Evolutionary conservation across 2,797 vertebrate genomes (phyloP), one percentile per base, ranked within the genome.

Genomic region (Acridotheres tristis): DNA sequence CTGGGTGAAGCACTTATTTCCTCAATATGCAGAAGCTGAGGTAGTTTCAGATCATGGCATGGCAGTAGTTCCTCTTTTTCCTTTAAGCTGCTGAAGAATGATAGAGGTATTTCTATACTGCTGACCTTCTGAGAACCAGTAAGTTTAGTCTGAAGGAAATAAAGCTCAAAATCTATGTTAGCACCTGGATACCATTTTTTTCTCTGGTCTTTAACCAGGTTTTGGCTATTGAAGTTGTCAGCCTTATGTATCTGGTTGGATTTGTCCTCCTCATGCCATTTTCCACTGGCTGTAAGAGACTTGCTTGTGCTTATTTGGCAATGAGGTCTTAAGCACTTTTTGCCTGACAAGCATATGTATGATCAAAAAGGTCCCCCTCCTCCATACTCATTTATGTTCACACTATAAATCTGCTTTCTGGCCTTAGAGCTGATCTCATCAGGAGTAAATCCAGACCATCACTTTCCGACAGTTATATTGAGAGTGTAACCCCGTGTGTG

Each of bases 291-390:
- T 89, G 76, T 68, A 83, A 92, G 51, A 62, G 66, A 54, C 90
- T 62, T 66, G 45, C 80, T 95, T 72, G 91, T 97, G 88, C 90
- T 95, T 97, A 93, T 95, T 97, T 96, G 95, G 93, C 95, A 96
- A 91, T 94, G 80, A 97, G 88, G 68, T 94, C 74, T 55, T 91
- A 94, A 97, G 93, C 95, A 95, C 92, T 88, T 97, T 97, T 96
- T 97, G 94, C 95, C 96, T 96, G 96, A 97, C 97, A 97, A 97
- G 96, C 97, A 95, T 97, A 97, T 96, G 97, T 96, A 97, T 95
- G 96, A 96, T 97, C 96, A 97, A 93, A 97, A 97, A 96, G 89
- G 94, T 95, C 71, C 89, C 76, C 89, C 82, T 95, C 74, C 85
- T 90, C 91, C 78, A 42, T 51, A 87, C 77, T 97, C 97, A 71